Conservation (phyloP, 2,113 vertebrate species). For the Tragelaphus strepsiceros region DNA sequence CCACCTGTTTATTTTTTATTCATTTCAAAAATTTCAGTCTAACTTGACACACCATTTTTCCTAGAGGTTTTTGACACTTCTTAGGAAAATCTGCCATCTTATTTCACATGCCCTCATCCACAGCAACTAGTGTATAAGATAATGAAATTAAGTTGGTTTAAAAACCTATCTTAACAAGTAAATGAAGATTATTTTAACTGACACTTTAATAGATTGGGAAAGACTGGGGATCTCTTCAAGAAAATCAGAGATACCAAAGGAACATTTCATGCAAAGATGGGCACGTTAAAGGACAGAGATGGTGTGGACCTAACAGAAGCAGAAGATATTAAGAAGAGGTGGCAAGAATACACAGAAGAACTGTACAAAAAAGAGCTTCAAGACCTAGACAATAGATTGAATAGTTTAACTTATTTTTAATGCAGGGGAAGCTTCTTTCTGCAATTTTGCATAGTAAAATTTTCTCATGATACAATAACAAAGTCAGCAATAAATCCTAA, state of each 20-base stretch:
- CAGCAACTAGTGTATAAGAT: neutral
- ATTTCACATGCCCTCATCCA: neutral
- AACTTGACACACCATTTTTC: neutral
- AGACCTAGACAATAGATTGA: too few species aligned
- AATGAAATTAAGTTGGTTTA: neutral
- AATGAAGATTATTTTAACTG: neutral
- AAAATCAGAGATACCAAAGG: too few species aligned
- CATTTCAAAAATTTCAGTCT: neutral
- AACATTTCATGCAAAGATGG: too few species aligned
- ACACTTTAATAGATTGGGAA: neutral
- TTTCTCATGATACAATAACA: neutral
- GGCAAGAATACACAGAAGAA: too few species aligned
- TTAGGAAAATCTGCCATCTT: neutral
- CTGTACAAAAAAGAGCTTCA: too few species aligned
- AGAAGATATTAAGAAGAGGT: too few species aligned
- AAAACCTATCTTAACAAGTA: neutral
- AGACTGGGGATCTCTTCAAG: too few species aligned
- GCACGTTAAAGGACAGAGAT: too few species aligned
- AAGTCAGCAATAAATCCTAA: neutral
- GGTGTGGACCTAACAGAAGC: too few species aligned
- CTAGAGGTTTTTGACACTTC: neutral
- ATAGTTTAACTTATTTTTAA: neutral
- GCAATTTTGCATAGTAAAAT: neutral
- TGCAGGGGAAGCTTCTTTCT: neutral
- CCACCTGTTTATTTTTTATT: neutral